Evolutionary conservation across 92 coral and sea anemone species (phyloP).

Genomic region (Heliopora coerulea): DNA sequence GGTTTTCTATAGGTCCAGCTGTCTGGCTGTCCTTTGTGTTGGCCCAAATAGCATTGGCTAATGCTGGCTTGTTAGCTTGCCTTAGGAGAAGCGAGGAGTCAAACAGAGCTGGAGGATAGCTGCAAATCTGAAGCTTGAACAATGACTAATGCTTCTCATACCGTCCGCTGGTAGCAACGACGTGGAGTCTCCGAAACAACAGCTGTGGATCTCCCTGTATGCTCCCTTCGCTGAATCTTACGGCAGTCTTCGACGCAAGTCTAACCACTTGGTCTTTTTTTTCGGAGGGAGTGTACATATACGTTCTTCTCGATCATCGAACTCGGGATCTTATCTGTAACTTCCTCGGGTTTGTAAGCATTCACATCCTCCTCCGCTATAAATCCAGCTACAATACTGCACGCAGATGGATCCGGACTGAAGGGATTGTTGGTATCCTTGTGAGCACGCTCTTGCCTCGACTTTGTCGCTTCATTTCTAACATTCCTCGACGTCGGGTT

Average conservation of each 20-base stretch:
- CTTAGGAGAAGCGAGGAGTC: conserved; percentile 52
- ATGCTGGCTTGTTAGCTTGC: conserved; percentile 58
- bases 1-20: neutral
- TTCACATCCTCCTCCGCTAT: conserved; percentile 47
- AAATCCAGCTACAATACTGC: conserved; percentile 50
- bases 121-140: conserved; percentile 51
- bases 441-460: conserved; percentile 47
- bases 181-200: conserved; percentile 55
- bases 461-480: conserved; percentile 45
- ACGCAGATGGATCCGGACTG: conserved; percentile 24
- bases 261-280: conserved; percentile 47
- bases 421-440: conserved; percentile 49
- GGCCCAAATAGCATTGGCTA: conserved; percentile 58
- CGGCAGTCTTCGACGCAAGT: conserved; percentile 54
- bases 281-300: conserved; percentile 35
- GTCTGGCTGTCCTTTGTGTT: conserved; percentile 13
- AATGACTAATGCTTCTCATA: conserved; percentile 36
- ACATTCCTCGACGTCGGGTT: conserved; percentile 57
- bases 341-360: conserved; percentile 36
- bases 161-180: conserved; percentile 48
- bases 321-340: conserved; percentile 26
- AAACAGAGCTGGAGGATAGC: conserved; percentile 60
- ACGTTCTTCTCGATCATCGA: conserved; percentile 42
- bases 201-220: conserved; percentile 58
- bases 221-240: conserved; percentile 47